phyloP scores from a whole-genome alignment of 2,113 vertebrate species.

The Zosterops lateralis region DNA sequence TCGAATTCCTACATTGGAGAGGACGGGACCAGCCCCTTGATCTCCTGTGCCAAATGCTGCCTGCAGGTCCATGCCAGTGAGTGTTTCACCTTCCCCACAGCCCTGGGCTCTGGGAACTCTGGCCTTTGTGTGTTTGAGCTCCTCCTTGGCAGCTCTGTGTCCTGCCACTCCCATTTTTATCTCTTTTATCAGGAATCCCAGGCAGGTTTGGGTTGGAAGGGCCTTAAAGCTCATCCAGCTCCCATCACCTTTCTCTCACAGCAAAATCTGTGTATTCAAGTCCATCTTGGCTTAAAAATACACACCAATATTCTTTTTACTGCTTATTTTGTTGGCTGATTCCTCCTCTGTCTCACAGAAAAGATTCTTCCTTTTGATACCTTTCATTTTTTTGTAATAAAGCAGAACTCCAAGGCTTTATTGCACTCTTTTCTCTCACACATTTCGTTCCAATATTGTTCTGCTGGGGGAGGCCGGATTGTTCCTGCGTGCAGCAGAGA shows the following conservation, averaged over 20 bases:
- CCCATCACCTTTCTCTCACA: background rate
- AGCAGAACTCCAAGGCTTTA: background rate
- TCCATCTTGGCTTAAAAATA: background rate
- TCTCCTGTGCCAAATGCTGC: constrained; percentile 86
- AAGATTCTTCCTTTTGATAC: background rate
- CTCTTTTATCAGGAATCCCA: background rate
- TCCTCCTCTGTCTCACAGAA: background rate
- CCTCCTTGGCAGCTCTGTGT: background rate
- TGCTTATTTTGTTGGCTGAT: background rate
- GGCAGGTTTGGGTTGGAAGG: background rate
- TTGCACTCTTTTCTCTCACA: background rate
- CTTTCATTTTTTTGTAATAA: background rate
- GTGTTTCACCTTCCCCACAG: constrained; percentile 46
- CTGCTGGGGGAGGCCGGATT: background rate
- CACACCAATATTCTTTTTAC: background rate
- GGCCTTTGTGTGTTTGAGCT: background rate
- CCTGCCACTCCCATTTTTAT: background rate
- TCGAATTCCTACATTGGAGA: constrained; percentile 86
- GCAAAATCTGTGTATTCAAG: accelerated
- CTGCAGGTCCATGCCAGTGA: constrained; percentile 96
- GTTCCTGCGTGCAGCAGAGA: background rate
- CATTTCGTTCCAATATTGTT: background rate
- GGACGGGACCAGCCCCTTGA: constrained; percentile 88
- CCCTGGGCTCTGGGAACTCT: background rate
- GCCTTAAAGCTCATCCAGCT: background rate